Evolutionary conservation across 2,888 invertebrate genomes (phyloP).

Genomic region (Brenthis ino): DNA sequence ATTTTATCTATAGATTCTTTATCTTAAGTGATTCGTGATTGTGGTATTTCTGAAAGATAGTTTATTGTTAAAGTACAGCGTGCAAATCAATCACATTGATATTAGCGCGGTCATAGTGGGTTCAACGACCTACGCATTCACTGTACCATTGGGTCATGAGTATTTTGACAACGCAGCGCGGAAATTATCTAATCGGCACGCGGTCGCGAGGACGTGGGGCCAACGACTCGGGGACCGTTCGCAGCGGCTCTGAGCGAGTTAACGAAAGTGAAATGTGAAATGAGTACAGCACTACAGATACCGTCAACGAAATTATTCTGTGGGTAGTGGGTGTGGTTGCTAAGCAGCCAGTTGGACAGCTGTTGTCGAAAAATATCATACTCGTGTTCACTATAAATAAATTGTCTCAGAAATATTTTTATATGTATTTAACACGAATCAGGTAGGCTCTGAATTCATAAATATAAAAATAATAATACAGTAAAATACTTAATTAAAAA

Average conservation of each 20-base stretch:
- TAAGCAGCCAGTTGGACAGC: constrained; percentile 16
- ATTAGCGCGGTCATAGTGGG: constrained; percentile 59
- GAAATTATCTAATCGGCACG: constrained; percentile 82
- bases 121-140: constrained; percentile 73
- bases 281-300: constrained; percentile 49
- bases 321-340: constrained; percentile 50
- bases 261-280: constrained; percentile 79
- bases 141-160: constrained; percentile 81
- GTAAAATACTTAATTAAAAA: constrained; percentile 13
- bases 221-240: constrained; percentile 68
- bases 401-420: neutral
- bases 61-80: constrained; percentile 49
- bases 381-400: neutral
- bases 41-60: constrained; percentile 60
- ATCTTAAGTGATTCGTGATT: constrained; percentile 42
- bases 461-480: neutral
- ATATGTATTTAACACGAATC: neutral
- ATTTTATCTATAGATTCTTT: constrained; percentile 27
- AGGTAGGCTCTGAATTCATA: constrained; percentile 4
- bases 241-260: constrained; percentile 57
- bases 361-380: constrained; percentile 1
- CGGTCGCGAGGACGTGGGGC: constrained; percentile 76
- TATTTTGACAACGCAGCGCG: constrained; percentile 81
- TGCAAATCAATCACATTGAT: constrained; percentile 56
- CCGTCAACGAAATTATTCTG: constrained; percentile 59